A percentile compares a stretch with the other conserved stretches of the same genome.
Conservation (phyloP, 2,797 vertebrate species). For the Bufotes viridis region DNA sequence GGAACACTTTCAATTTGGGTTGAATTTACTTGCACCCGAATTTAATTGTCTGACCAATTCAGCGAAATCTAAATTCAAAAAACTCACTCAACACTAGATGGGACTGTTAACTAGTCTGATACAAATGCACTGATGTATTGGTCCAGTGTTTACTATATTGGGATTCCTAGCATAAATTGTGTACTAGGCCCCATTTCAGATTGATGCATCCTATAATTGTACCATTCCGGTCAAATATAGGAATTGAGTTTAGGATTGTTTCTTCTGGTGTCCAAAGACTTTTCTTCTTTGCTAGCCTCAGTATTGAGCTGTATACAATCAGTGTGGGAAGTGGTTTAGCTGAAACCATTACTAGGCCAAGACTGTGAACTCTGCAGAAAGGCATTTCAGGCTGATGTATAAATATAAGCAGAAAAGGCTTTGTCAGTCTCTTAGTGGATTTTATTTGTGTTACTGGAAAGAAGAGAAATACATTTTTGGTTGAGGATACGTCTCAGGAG, state of each 20-base stretch:
- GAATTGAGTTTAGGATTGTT: background rate
- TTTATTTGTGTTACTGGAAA: constrained; percentile 57
- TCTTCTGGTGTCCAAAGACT: background rate
- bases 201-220: no score
- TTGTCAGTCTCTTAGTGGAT: constrained; percentile 7
- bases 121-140: no score
- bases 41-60: no score
- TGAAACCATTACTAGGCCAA: constrained; percentile 5
- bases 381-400: constrained; percentile 18
- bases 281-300: background rate
- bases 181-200: no score
- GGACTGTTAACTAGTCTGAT: no score
- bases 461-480: constrained; percentile 16
- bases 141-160: no score
- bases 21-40: no score
- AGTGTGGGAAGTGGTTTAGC: constrained; percentile 35
- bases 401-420: constrained; percentile 32
- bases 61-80: no score
- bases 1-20: no score
- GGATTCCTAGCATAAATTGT: no score
- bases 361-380: constrained; percentile 2
- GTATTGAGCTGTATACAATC: background rate
- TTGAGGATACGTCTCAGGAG: constrained; percentile 15
- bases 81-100: no score
- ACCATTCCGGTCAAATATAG: background rate